Conservation (phyloP, 2,797 vertebrate species). For the Pseudocheirus occidentalis region DNA sequence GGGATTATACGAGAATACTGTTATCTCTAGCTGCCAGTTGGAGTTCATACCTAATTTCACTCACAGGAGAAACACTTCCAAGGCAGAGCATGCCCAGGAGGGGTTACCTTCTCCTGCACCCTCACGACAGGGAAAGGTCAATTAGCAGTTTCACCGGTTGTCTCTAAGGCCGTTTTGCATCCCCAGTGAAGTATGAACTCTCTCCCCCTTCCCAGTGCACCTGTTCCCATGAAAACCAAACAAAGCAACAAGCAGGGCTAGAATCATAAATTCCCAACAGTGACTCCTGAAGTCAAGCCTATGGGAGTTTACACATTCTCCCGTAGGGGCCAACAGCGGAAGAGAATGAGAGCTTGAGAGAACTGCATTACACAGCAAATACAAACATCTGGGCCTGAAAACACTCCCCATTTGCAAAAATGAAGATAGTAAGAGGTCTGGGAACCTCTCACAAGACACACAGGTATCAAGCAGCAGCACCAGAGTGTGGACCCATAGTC, state of each 20-base stretch:
- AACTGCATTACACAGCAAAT: not conserved
- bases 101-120: too few relatives aligned
- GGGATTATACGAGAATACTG: not conserved
- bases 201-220: too few relatives aligned
- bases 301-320: not conserved
- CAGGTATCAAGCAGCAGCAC: not conserved
- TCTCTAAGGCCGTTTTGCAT: not conserved
- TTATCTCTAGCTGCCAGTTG: too few relatives aligned
- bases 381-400: not conserved
- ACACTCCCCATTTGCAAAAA: not conserved
- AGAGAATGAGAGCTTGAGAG: not conserved
- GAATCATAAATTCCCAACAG: not conserved
- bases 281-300: not conserved
- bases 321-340: not conserved
- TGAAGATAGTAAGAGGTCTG: not conserved
- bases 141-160: not conserved
- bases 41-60: too few relatives aligned
- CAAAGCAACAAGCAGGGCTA: not conserved
- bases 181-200: not conserved
- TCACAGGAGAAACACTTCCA: too few relatives aligned
- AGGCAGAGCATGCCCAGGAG: not conserved
- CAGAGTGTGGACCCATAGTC: not conserved
- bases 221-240: not conserved
- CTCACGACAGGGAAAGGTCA: not conserved
- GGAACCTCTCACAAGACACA: not conserved